Evolutionary conservation across 2,888 invertebrate genomes (phyloP).

Genomic region (Tetropium fuscum): DNA sequence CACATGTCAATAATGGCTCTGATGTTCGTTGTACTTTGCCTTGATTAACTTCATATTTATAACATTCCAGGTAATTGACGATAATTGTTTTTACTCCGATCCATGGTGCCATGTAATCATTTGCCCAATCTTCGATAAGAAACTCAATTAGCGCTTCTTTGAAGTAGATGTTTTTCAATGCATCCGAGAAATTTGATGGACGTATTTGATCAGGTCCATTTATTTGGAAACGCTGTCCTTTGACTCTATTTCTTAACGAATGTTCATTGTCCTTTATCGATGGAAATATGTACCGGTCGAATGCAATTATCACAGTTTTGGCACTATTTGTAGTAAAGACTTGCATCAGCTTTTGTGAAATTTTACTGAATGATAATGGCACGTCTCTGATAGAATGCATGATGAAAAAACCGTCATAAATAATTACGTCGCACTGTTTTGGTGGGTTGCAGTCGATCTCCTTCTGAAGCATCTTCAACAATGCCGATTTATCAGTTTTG

Average conservation of each 20-base stretch:
- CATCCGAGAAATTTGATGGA: conserved; percentile 24
- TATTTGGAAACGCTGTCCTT: conserved; percentile 27
- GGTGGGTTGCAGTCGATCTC: conserved; percentile 1
- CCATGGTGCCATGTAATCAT: conserved; percentile 44
- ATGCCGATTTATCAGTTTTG: conserved; percentile 31
- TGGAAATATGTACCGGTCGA: not conserved
- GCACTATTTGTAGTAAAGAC: not conserved
- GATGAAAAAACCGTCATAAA: conserved; percentile 19
- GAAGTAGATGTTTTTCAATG: conserved; percentile 31
- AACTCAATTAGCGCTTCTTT: conserved; percentile 51
- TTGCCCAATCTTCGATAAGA: conserved; percentile 49
- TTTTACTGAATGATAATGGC: not conserved
- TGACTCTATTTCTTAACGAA: not conserved
- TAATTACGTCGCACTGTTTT: conserved; percentile 17
- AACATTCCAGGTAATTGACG: conserved; percentile 34
- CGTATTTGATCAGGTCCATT: conserved; percentile 26
- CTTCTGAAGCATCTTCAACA: conserved; percentile 22
- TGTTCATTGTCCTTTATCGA: not conserved
- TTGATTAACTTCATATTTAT: conserved; percentile 45
- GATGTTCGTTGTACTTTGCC: conserved; percentile 29
- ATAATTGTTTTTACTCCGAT: conserved; percentile 48
- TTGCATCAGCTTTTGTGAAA: not conserved
- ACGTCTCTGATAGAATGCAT: conserved; percentile 16
- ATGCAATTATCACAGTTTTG: not conserved
- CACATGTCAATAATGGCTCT: conserved; percentile 27